These are phyloP conservation scores for Blera fallax DNA, from an alignment of 2,888 invertebrate species.

Conservation along the genomic window DNA sequence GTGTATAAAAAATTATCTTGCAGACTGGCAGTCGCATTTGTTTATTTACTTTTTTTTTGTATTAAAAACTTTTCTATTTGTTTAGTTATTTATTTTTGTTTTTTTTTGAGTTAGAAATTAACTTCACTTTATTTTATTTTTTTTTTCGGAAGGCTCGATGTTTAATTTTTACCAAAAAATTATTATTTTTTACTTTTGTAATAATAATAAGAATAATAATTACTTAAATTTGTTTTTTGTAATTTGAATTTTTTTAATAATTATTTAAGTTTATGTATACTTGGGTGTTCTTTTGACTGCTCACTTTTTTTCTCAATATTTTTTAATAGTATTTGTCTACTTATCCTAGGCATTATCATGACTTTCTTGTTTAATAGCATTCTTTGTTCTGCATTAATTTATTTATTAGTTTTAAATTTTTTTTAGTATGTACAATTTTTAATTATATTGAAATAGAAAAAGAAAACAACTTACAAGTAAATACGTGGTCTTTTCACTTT, in stretches of 20 bases:
- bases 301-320: conserved; percentile 14
- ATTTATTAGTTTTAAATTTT: neutral
- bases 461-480: conserved; percentile 39
- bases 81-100: neutral
- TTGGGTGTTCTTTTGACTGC: conserved; percentile 26
- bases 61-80: conserved; percentile 21
- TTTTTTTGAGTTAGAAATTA: conserved; percentile 12
- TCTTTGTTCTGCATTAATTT: conserved; percentile 1
- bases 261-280: conserved; percentile 32
- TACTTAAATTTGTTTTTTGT: conserved; percentile 3
- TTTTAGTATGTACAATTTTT: conserved; percentile 42
- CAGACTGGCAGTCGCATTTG: conserved; percentile 60
- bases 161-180: conserved; percentile 46
- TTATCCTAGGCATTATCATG: conserved; percentile 46
- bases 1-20: conserved; percentile 42
- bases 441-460: conserved; percentile 39
- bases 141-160: conserved; percentile 66
- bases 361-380: neutral
- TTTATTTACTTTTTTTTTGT: conserved; percentile 2
- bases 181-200: conserved; percentile 19
- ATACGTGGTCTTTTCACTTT: conserved; percentile 46
- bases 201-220: conserved; percentile 30
- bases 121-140: conserved; percentile 1
- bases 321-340: conserved; percentile 55
- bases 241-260: neutral